Conservation (phyloP, 35 echinoderm and acorn worm species). For the Apostichopus japonicus region DNA sequence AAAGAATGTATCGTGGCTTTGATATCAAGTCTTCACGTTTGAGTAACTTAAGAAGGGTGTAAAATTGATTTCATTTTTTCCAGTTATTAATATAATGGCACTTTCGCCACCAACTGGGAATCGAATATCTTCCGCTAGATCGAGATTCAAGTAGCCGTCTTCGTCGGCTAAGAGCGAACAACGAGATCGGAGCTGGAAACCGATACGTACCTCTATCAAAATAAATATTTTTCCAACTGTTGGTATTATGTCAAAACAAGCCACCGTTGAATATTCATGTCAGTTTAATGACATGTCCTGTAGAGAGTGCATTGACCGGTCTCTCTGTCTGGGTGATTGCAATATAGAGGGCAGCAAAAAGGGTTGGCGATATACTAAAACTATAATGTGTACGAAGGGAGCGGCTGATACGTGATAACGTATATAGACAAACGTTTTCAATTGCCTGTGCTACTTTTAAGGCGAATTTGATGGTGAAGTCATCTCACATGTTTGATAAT, state of each 20-base stretch:
- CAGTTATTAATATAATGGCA: slow-evolving; percentile 66
- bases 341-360: no score
- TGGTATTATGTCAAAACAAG: slow-evolving; percentile 60
- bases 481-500: no score
- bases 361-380: no score
- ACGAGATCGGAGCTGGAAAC: slow-evolving; percentile 14
- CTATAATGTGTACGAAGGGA: no score
- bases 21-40: slow-evolving; percentile 12
- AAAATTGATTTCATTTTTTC: slow-evolving; percentile 66
- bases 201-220: slow-evolving; percentile 55
- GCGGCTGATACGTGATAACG: no score
- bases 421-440: no score
- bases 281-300: background rate
- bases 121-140: slow-evolving; percentile 36
- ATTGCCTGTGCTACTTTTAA: no score
- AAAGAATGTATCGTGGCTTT: slow-evolving; percentile 25
- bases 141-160: slow-evolving; percentile 13
- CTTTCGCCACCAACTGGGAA: slow-evolving; percentile 51
- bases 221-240: slow-evolving; percentile 67
- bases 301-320: slow-evolving; percentile 43
- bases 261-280: slow-evolving; percentile 23
- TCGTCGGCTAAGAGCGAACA: background rate
- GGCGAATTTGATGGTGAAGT: no score
- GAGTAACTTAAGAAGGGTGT: slow-evolving; percentile 45
- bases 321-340: background rate